Percentiles rank a stretch among this genome's conserved stretches.
Evolutionary conservation across 2,797 vertebrate species (phyloP).

Genomic region (Rhinoraja longicauda): DNA sequence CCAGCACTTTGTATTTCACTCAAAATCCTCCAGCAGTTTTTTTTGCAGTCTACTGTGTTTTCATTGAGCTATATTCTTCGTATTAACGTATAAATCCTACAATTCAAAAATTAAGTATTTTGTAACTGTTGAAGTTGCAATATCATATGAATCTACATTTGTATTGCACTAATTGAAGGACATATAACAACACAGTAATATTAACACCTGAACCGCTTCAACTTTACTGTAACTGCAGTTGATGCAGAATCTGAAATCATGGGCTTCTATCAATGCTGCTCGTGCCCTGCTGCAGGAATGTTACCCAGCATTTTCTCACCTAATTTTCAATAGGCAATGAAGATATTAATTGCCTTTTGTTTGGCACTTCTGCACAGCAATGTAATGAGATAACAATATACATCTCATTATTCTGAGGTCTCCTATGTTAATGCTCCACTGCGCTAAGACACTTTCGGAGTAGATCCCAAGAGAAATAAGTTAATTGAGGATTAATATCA

Average conservation of each 20-base stretch:
- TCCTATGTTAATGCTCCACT: neutral
- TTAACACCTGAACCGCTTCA: neutral
- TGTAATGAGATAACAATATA: neutral
- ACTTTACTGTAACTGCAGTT: neutral
- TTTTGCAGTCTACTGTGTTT: too few species aligned
- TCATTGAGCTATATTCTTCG: neutral
- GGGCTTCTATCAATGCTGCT: neutral
- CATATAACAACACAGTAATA: neutral
- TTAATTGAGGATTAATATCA: constrained; percentile 27
- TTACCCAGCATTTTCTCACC: neutral
- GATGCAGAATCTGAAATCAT: neutral
- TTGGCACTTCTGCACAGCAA: neutral
- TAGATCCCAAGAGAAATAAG: neutral
- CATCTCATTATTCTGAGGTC: constrained; percentile 1
- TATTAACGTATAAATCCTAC: neutral
- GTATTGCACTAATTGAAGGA: neutral
- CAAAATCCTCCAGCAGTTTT: too few species aligned
- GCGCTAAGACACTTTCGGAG: neutral
- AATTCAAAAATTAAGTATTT: neutral
- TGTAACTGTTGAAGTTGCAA: neutral
- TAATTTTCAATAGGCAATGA: neutral
- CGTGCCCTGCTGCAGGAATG: neutral
- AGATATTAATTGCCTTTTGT: constrained; percentile 2
- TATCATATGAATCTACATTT: neutral
- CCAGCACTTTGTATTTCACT: too few species aligned